A percentile compares a stretch with the other conserved stretches of the same genome.
Evolutionary conservation across 2,888 invertebrate genomes (phyloP).

Genomic region (Blastobasis lacticolella): DNA sequence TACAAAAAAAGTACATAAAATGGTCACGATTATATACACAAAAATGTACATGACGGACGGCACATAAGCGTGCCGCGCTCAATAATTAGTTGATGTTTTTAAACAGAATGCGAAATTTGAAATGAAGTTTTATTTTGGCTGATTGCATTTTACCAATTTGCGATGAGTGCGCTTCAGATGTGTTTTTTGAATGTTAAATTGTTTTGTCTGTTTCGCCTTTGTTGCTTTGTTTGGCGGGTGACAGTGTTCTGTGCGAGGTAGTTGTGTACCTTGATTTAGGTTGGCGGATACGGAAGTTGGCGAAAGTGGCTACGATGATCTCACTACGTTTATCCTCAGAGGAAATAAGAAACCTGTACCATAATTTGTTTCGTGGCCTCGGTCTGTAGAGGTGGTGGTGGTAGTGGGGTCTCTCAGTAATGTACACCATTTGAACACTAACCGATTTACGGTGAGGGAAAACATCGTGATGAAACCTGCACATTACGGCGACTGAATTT

Average conservation of each 20-base stretch:
- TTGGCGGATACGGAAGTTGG: too few species aligned
- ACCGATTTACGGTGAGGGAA: too few species aligned
- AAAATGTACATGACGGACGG: constrained; percentile 31
- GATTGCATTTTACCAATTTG: constrained; percentile 52
- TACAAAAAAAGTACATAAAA: constrained; percentile 18
- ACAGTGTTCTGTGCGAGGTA: too few species aligned
- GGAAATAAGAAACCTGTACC: too few species aligned
- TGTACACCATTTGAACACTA: too few species aligned
- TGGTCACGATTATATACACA: constrained; percentile 21
- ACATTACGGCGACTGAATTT: too few species aligned
- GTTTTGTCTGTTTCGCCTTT: neutral
- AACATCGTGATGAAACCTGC: too few species aligned
- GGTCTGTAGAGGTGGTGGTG: too few species aligned
- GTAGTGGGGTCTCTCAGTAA: too few species aligned
- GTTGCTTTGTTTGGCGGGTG: neutral
- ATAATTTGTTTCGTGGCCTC: neutral
- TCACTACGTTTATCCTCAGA: too few species aligned
- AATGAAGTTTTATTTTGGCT: constrained; percentile 60
- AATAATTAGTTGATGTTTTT: constrained; percentile 69
- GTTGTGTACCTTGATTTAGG: too few species aligned
- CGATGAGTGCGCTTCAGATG: constrained; percentile 34
- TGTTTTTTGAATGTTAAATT: constrained; percentile 15
- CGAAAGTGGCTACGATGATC: too few species aligned
- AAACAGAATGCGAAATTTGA: constrained; percentile 62
- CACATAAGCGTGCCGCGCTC: constrained; percentile 45